Conservation (phyloP, 2,888 invertebrate species). For the Coleophora flavipennella region DNA sequence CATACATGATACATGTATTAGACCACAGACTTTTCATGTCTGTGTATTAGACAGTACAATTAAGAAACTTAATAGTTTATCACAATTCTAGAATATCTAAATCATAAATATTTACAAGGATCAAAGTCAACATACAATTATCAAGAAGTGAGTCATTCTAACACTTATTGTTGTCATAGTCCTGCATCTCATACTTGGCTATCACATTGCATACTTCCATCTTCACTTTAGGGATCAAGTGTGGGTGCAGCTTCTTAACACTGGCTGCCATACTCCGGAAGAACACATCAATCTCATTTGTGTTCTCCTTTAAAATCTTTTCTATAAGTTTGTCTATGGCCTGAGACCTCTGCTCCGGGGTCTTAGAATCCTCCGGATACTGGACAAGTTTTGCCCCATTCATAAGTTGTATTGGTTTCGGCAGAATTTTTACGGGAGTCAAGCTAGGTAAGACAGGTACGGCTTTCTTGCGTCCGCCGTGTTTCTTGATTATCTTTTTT, state of each 20-base stretch:
- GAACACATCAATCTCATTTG: conserved; percentile 65
- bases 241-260: conserved; percentile 62
- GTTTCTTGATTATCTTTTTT: conserved; percentile 41
- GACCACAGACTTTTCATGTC: too few relatives aligned
- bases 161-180: conserved; percentile 45
- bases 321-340: conserved; percentile 58
- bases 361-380: conserved; percentile 48
- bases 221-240: conserved; percentile 63
- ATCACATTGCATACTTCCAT: conserved; percentile 69
- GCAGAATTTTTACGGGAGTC: conserved; percentile 58
- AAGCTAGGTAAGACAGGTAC: conserved; percentile 39
- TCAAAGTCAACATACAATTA: too few relatives aligned
- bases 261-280: conserved; percentile 66
- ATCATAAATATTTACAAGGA: too few relatives aligned
- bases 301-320: conserved; percentile 57
- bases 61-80: too few relatives aligned
- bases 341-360: conserved; percentile 43
- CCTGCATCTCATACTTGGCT: conserved; percentile 67
- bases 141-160: conserved; percentile 3
- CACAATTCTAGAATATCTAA: too few relatives aligned
- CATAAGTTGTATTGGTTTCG: conserved; percentile 46
- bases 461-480: conserved; percentile 47
- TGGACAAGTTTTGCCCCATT: conserved; percentile 50
- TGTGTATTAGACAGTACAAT: too few relatives aligned
- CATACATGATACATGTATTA: too few relatives aligned